Conservation (phyloP, 2,888 invertebrate genomes). For the Volucella inanis region DNA sequence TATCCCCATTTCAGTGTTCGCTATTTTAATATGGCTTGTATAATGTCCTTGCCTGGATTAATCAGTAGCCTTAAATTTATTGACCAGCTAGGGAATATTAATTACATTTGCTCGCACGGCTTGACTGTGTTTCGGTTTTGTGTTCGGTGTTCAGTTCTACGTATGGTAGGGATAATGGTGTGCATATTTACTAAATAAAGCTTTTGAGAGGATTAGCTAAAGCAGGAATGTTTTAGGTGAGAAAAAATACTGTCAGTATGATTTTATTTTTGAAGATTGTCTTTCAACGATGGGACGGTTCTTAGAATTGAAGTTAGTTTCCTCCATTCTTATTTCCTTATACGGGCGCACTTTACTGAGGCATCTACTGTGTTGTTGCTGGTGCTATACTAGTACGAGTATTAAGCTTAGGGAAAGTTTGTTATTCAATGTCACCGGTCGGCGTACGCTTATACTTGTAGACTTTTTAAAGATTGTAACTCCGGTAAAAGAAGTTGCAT, state of each 20-base stretch:
- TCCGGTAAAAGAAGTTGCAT: too few species aligned
- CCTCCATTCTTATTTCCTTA: too few species aligned
- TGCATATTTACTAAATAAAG: slow-evolving; percentile 10
- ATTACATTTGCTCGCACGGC: slow-evolving; percentile 71
- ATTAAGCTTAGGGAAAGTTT: too few species aligned
- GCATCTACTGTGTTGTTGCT: too few species aligned
- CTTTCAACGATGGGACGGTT: too few species aligned
- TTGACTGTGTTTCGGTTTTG: slow-evolving; percentile 11
- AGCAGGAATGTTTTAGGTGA: slow-evolving; percentile 2
- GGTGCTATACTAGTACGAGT: too few species aligned
- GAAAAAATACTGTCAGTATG: neutral
- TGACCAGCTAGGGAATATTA: slow-evolving; percentile 77
- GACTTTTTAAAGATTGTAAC: too few species aligned
- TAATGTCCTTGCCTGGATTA: slow-evolving; percentile 74
- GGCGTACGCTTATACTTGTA: too few species aligned
- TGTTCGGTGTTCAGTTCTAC: neutral
- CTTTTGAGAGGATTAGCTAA: slow-evolving; percentile 2
- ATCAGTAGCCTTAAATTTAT: slow-evolving; percentile 78
- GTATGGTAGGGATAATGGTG: slow-evolving; percentile 9
- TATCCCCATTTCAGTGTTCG: slow-evolving; percentile 20
- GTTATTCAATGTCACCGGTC: too few species aligned
- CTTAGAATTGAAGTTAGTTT: too few species aligned
- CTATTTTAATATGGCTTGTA: slow-evolving; percentile 7
- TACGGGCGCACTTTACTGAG: too few species aligned
- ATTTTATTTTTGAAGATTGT: too few species aligned